Conservation (phyloP, 2,113 vertebrate genomes). For the Poeciliopsis turrubarensis region DNA sequence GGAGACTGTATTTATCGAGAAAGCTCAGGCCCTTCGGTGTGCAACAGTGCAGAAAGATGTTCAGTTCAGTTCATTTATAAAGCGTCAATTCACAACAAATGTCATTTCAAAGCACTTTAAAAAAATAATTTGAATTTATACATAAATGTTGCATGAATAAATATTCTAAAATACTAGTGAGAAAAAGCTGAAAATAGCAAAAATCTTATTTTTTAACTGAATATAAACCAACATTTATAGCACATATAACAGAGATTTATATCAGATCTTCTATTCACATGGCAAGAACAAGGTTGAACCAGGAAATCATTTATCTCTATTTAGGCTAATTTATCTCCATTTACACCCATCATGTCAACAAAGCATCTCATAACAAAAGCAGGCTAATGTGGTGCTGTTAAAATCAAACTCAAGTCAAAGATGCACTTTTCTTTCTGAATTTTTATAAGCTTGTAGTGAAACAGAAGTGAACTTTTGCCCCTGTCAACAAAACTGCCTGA, state of each 20-base stretch:
- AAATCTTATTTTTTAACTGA: neutral
- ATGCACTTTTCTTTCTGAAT: constrained; percentile 29
- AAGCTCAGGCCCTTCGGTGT: too few species aligned
- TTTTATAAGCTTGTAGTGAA: constrained; percentile 33
- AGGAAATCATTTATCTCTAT: neutral
- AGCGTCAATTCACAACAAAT: too few species aligned
- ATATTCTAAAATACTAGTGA: neutral
- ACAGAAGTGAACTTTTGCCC: constrained; percentile 48
- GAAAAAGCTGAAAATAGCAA: neutral
- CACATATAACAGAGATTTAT: neutral
- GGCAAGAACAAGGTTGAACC: too few species aligned
- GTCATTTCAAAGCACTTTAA: too few species aligned
- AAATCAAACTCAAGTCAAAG: constrained; percentile 30
- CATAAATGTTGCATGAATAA: neutral
- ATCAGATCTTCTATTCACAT: neutral
- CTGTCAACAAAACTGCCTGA: constrained; percentile 55
- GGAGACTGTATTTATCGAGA: too few species aligned
- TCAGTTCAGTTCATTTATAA: too few species aligned
- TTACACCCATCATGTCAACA: neutral
- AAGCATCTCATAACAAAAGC: neutral
- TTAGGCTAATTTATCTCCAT: neutral
- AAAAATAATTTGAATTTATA: too few species aligned
- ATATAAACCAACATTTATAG: neutral
- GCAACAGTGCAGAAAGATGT: too few species aligned
- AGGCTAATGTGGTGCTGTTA: neutral